phyloP scores from a whole-genome alignment of 2,888 invertebrate genomes.

The Melanophora roralis region DNA sequence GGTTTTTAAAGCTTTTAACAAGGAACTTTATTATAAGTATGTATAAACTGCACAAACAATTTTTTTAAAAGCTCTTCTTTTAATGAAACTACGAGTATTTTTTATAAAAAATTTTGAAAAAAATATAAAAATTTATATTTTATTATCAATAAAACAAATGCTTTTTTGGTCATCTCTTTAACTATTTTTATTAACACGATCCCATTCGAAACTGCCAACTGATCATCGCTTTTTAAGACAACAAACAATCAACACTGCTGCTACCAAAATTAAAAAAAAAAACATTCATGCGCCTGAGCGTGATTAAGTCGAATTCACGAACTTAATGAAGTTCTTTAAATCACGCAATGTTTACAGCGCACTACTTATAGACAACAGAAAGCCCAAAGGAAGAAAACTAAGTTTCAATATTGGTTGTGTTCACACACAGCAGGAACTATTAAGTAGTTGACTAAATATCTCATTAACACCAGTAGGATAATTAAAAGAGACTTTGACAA shows the following conservation, averaged over 20 bases:
- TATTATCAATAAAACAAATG: not conserved
- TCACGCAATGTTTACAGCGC: constrained; percentile 76
- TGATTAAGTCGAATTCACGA: constrained; percentile 78
- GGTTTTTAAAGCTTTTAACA: too few relatives aligned
- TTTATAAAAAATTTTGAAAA: too few relatives aligned
- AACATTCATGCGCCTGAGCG: constrained; percentile 71
- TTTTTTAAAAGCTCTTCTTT: too few relatives aligned
- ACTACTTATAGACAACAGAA: constrained; percentile 67
- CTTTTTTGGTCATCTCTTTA: constrained; percentile 16
- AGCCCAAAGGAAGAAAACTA: constrained; percentile 3
- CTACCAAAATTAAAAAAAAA: not conserved
- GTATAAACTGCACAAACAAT: too few relatives aligned
- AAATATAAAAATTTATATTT: not conserved
- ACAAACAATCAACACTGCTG: not conserved
- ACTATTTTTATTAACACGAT: constrained; percentile 49
- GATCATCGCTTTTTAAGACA: constrained; percentile 26
- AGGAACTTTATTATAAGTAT: too few relatives aligned
- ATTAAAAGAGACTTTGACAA: constrained; percentile 73
- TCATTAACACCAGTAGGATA: constrained; percentile 76
- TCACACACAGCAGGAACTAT: constrained; percentile 62
- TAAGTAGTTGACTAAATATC: constrained; percentile 68
- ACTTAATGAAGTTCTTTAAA: constrained; percentile 78
- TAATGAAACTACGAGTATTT: too few relatives aligned
- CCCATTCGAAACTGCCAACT: constrained; percentile 43
- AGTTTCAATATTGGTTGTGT: constrained; percentile 18